Conservation (phyloP, 1,140 invertebrate genomes). For the Archivesica marissinica region DNA sequence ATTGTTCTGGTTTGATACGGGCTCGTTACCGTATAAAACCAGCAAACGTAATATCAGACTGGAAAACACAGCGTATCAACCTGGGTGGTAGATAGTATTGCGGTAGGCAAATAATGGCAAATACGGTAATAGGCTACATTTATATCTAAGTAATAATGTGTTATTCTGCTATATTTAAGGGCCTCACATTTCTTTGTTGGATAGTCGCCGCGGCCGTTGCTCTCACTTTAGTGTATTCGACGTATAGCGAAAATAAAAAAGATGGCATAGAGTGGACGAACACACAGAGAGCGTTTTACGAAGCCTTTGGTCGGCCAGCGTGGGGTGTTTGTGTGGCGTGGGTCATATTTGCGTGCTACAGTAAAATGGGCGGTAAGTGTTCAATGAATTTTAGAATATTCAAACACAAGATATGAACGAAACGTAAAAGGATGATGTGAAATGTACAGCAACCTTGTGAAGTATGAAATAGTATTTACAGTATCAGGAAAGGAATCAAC, state of each 20-base stretch:
- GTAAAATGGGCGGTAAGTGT: conserved; percentile 76
- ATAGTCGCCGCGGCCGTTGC: conserved; percentile 64
- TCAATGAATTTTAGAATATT: too few species aligned
- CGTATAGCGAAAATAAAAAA: conserved; percentile 69
- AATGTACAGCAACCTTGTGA: too few species aligned
- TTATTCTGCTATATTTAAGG: conserved; percentile 53
- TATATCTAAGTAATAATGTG: background rate
- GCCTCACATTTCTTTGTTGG: conserved; percentile 70
- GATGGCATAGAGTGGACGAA: conserved; percentile 67
- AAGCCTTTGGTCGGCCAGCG: conserved; percentile 71
- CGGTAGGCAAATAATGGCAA: too few species aligned
- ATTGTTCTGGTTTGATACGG: too few species aligned
- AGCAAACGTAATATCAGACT: too few species aligned
- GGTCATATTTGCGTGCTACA: conserved; percentile 84
- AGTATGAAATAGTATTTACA: too few species aligned
- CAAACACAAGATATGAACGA: too few species aligned
- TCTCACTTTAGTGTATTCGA: conserved; percentile 69
- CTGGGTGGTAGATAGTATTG: too few species aligned
- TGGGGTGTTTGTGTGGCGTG: conserved; percentile 84
- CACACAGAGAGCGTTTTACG: conserved; percentile 64
- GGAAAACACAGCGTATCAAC: too few species aligned
- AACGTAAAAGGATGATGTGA: too few species aligned
- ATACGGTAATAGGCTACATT: background rate
- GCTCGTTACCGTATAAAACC: too few species aligned
- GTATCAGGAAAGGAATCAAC: too few species aligned